Conservation (phyloP, 2,888 invertebrate genomes). For the Drosophila fungiperda region DNA sequence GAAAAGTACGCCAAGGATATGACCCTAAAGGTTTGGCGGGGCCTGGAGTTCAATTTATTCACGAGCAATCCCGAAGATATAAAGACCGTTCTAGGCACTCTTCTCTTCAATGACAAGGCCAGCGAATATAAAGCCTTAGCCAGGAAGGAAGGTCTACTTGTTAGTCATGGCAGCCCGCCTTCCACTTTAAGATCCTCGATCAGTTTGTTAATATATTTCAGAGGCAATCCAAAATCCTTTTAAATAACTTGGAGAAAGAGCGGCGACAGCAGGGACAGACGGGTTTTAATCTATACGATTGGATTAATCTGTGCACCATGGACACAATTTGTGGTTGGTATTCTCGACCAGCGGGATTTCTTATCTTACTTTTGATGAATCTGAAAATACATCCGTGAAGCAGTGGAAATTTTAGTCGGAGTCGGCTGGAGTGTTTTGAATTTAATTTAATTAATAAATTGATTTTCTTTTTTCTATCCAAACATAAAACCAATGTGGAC, state of each 20-base stretch:
- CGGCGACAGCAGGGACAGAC: slow-evolving; percentile 86
- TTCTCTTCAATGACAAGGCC: slow-evolving; percentile 86
- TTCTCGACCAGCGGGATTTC: neutral
- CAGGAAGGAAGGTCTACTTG: slow-evolving; percentile 87
- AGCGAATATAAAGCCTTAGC: slow-evolving; percentile 85
- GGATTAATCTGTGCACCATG: slow-evolving; percentile 87
- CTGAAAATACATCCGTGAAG: neutral
- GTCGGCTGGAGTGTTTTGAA: neutral
- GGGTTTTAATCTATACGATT: slow-evolving; percentile 87
- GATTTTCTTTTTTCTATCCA: neutral
- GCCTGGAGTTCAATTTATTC: slow-evolving; percentile 80
- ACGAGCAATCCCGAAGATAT: slow-evolving; percentile 76
- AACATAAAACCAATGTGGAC: slow-evolving; percentile 88
- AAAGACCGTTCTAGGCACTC: slow-evolving; percentile 79
- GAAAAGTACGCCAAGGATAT: slow-evolving; percentile 69
- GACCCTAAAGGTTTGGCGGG: slow-evolving; percentile 82
- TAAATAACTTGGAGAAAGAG: slow-evolving; percentile 87
- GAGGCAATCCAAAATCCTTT: slow-evolving; percentile 87
- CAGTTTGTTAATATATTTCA: slow-evolving; percentile 90
- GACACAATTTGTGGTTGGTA: slow-evolving; percentile 88
- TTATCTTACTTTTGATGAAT: neutral
- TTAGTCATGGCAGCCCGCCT: slow-evolving; percentile 87
- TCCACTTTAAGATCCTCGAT: slow-evolving; percentile 92
- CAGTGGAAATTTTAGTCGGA: neutral
- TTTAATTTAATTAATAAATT: neutral